Evolutionary conservation across 2,797 vertebrate species (phyloP).

Genomic region (Rhynchotus rufescens): DNA sequence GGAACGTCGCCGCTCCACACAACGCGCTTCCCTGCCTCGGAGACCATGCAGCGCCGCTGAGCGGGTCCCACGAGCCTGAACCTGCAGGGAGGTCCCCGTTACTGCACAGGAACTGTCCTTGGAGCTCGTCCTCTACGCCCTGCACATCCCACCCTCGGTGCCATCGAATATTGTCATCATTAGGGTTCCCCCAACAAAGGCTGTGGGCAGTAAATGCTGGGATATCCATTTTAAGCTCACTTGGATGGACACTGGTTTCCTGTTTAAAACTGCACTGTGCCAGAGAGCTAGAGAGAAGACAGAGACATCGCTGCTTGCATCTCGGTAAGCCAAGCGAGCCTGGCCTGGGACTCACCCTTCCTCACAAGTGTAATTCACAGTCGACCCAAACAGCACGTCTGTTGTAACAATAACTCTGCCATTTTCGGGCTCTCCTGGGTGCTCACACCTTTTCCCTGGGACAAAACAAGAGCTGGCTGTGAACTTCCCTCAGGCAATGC

Average conservation of each 20-base stretch:
- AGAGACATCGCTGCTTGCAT: not conserved
- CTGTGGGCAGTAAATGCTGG: not conserved
- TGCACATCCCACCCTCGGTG: not conserved
- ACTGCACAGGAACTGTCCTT: not conserved
- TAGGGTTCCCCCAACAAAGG: not conserved
- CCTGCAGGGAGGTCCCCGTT: conserved; percentile 14
- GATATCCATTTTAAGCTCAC: not conserved
- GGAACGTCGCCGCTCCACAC: not conserved
- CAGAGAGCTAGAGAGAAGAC: not conserved
- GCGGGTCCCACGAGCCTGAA: conserved; percentile 24
- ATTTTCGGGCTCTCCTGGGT: not conserved
- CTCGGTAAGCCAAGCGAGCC: not conserved
- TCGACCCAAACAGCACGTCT: conserved; percentile 29
- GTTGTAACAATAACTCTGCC: not conserved
- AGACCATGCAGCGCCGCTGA: conserved; percentile 18
- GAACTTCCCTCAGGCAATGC: not conserved
- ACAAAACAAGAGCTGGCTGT: not conserved
- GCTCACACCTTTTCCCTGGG: conserved; percentile 21
- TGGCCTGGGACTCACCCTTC: conserved; percentile 36
- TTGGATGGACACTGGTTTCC: not conserved
- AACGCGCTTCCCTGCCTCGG: not conserved
- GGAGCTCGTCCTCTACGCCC: not conserved
- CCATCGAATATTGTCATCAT: not conserved
- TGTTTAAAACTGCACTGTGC: fast-evolving
- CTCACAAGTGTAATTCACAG: conserved; percentile 54